Conservation (phyloP, 2,797 vertebrate species). For the Triplophysa bombifrons region DNA sequence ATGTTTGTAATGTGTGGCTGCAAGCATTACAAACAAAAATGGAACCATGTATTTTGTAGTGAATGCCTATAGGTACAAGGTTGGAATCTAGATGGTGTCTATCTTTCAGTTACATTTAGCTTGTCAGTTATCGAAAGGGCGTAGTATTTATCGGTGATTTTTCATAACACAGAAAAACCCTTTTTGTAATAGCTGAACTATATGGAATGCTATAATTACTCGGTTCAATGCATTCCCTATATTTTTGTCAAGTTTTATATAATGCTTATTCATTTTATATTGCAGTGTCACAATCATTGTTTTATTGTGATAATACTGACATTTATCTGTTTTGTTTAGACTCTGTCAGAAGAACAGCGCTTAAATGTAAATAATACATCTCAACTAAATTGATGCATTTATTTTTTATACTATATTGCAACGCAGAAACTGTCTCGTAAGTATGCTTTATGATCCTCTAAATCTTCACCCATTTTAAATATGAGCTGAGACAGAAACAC, state of each 20-base stretch:
- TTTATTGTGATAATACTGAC: conserved; percentile 15
- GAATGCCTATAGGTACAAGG: conserved; percentile 9
- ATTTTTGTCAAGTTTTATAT: background rate
- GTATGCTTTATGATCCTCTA: background rate
- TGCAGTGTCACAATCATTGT: background rate
- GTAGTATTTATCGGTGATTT: background rate
- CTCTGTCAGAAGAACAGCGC: conserved; percentile 21
- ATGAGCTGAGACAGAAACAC: background rate
- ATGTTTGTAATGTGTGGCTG: conserved; percentile 50
- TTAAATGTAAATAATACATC: conserved; percentile 17
- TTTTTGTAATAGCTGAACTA: conserved; percentile 4
- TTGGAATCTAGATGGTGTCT: background rate
- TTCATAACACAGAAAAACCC: background rate
- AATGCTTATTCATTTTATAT: too few species aligned
- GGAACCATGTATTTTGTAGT: conserved; percentile 8
- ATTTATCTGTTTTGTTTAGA: conserved; percentile 34
- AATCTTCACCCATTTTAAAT: background rate
- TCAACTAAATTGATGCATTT: background rate
- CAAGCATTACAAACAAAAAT: conserved; percentile 43
- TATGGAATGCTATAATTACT: background rate
- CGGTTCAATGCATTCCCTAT: background rate
- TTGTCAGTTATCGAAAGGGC: conserved; percentile 13
- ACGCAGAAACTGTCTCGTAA: background rate
- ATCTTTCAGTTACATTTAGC: conserved; percentile 25
- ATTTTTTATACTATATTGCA: background rate